Conservation (phyloP, 2,113 vertebrate genomes). For the Dasypus novemcinctus region DNA sequence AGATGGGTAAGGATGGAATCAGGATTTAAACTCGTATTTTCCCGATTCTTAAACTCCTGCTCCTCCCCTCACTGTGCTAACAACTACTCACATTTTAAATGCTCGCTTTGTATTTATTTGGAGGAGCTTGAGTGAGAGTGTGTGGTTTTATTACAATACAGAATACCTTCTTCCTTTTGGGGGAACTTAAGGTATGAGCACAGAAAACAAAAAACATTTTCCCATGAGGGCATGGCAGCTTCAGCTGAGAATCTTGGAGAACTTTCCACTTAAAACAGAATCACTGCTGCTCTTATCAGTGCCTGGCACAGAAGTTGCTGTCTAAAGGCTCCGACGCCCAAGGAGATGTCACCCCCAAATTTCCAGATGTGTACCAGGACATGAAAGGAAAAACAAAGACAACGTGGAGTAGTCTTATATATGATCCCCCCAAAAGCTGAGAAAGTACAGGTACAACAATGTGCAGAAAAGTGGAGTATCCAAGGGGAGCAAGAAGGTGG, state of each 20-base stretch:
- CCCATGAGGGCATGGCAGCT: background rate
- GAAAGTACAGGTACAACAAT: background rate
- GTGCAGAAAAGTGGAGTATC: background rate
- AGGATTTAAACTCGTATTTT: background rate
- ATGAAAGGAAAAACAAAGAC: background rate
- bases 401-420: background rate
- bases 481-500: background rate
- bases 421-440: background rate
- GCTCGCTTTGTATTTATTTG: background rate
- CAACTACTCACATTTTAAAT: background rate
- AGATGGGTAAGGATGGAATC: no score
- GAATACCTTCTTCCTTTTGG: background rate
- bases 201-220: background rate
- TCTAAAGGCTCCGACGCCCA: background rate
- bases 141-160: background rate
- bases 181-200: background rate
- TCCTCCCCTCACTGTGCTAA: background rate
- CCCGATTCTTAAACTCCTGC: background rate
- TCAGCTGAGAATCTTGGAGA: background rate
- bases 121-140: background rate
- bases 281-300: background rate
- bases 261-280: background rate
- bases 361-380: background rate
- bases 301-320: background rate
- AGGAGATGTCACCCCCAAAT: background rate